Conservation (phyloP, 2,888 invertebrate genomes). For the Acanthosepion pharaonis region DNA sequence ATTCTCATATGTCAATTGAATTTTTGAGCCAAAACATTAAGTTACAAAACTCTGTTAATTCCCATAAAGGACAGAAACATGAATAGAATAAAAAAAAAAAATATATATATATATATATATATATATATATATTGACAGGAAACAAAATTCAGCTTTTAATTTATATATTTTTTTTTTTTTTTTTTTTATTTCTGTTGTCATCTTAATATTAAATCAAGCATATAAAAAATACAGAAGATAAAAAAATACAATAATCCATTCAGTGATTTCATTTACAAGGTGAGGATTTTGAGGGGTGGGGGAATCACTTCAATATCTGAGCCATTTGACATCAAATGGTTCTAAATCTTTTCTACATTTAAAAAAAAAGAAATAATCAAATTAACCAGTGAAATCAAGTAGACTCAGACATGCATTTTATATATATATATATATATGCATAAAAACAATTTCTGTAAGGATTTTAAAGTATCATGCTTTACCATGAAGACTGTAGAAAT, state of each 20-base stretch:
- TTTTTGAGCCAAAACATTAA: not conserved
- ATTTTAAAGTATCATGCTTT: not conserved
- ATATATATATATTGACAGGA: not conserved
- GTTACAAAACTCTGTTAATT: too few species aligned
- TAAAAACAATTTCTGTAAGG: too few species aligned
- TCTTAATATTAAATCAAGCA: not conserved
- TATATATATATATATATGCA: too few species aligned
- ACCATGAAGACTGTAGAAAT: not conserved
- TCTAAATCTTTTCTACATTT: not conserved
- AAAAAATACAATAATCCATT: conserved; percentile 17
- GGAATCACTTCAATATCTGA: not conserved
- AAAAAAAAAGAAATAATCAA: not conserved
- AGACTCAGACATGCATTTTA: not conserved
- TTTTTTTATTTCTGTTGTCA: not conserved
- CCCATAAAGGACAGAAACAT: too few species aligned
- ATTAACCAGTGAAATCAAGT: not conserved
- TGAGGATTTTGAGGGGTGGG: too few species aligned
- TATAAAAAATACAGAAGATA: not conserved
- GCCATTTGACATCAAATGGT: too few species aligned
- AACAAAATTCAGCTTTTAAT: not conserved
- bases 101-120: too few species aligned
- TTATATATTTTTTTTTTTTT: too few species aligned
- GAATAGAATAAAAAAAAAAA: too few species aligned
- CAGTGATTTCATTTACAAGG: conserved; percentile 3
- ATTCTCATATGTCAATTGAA: not conserved